A percentile compares a stretch with the other conserved stretches of the same genome.
These are phyloP conservation scores for Cydia fagiglandana DNA, from an alignment of 1,140 invertebrate species.

Conservation along the genomic window DNA sequence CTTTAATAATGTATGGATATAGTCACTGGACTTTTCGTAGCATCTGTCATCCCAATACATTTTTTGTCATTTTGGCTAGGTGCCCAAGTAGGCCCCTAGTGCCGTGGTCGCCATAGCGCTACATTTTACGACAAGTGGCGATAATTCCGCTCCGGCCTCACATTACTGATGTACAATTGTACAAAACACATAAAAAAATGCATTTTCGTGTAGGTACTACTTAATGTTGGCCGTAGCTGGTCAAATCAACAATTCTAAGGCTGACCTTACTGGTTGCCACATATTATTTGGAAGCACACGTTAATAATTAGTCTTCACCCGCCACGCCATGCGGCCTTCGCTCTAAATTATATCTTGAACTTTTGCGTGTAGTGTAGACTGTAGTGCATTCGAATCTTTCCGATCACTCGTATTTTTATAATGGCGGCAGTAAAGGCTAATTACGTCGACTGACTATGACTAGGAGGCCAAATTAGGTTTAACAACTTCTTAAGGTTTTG, in stretches of 20 bases:
- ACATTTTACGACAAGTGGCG: too few relatives aligned
- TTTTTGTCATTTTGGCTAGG: too few relatives aligned
- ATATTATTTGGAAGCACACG: conserved; percentile 26
- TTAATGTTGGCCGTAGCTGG: not conserved
- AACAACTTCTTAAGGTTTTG: too few relatives aligned
- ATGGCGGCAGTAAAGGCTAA: conserved; percentile 1
- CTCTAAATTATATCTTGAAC: conserved; percentile 31
- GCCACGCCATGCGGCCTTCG: conserved; percentile 17
- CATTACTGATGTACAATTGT: not conserved
- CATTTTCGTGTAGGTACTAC: not conserved
- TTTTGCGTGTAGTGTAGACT: conserved; percentile 10
- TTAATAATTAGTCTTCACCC: conserved; percentile 28
- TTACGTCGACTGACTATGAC: not conserved
- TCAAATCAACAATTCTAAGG: conserved; percentile 26
- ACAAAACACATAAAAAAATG: not conserved
- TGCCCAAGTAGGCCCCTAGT: too few relatives aligned
- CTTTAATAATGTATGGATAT: too few relatives aligned
- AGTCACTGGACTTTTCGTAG: too few relatives aligned
- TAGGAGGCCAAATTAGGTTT: too few relatives aligned
- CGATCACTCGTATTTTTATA: conserved; percentile 26
- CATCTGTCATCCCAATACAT: too few relatives aligned
- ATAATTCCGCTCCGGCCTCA: not conserved
- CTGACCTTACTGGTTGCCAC: conserved; percentile 24
- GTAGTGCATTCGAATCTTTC: conserved; percentile 9
- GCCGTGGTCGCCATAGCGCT: too few relatives aligned